Evolutionary conservation across 2,113 vertebrate genomes (phyloP).

Genomic region (Cervus canadensis): DNA sequence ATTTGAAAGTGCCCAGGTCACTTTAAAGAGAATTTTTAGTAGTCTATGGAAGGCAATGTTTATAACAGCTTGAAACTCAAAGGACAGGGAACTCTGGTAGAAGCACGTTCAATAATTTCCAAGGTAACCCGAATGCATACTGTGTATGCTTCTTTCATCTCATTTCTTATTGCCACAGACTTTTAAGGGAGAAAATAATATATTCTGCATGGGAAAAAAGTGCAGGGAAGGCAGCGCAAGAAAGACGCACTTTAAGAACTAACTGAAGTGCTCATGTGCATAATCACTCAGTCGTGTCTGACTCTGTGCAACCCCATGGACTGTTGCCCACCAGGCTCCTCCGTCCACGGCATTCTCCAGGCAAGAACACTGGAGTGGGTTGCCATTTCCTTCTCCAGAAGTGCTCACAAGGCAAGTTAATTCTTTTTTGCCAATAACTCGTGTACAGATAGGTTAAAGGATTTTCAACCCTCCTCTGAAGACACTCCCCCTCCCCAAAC

Average conservation of each 20-base stretch:
- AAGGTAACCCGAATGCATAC: neutral
- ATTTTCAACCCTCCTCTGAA: neutral
- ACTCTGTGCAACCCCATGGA: neutral
- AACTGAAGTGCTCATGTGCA: neutral
- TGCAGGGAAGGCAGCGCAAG: neutral
- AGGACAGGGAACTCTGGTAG: neutral
- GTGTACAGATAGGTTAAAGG: neutral
- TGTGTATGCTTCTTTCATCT: neutral
- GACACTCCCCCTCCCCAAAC: neutral
- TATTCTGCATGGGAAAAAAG: neutral
- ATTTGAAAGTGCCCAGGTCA: neutral
- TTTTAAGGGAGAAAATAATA: neutral
- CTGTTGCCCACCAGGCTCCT: neutral
- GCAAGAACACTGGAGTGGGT: neutral
- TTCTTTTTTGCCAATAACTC: neutral
- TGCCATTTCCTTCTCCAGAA: neutral
- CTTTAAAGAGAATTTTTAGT: neutral
- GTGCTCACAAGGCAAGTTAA: neutral
- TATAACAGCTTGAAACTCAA: slow-evolving; percentile 17
- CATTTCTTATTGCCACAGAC: neutral
- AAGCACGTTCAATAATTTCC: neutral
- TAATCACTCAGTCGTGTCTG: neutral
- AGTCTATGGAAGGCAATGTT: neutral
- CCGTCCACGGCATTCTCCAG: neutral
- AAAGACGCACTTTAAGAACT: neutral